Evolutionary conservation across 37 sponge, comb jelly and placozoan species (phyloP).

Genomic region (Aplysina aerophoba): DNA sequence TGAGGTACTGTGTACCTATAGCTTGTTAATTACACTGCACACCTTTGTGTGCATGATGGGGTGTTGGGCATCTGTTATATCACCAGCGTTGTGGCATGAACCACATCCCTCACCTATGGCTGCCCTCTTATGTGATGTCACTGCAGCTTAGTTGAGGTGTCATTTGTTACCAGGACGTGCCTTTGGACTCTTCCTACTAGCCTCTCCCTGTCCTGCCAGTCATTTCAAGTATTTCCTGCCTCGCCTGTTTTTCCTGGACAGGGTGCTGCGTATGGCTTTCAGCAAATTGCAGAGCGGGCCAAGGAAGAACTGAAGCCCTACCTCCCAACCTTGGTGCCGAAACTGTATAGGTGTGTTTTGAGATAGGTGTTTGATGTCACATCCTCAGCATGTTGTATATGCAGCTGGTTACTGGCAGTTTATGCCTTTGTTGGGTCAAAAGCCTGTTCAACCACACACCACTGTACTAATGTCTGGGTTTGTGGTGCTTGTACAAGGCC

Average conservation of each 20-base stretch:
- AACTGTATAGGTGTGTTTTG: slow-evolving; percentile 61
- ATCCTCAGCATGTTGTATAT: not conserved
- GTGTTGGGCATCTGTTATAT: too few species aligned
- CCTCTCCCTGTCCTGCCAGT: not conserved
- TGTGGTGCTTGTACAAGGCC: not conserved
- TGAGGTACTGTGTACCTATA: too few species aligned
- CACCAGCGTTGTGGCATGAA: too few species aligned
- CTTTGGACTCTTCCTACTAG: not conserved
- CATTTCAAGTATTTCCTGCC: too few species aligned
- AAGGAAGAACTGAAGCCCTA: slow-evolving; percentile 76
- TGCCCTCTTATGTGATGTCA: too few species aligned
- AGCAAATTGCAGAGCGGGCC: slow-evolving; percentile 67
- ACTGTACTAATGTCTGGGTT: not conserved
- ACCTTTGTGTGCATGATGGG: too few species aligned
- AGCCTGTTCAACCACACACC: not conserved
- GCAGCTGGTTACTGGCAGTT: not conserved
- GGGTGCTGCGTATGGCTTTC: slow-evolving; percentile 89
- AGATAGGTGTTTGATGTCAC: too few species aligned
- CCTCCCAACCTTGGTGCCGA: slow-evolving; percentile 73
- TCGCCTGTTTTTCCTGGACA: not conserved
- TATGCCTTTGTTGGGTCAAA: not conserved
- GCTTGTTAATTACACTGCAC: too few species aligned
- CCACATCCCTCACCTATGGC: too few species aligned
- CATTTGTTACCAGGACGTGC: not conserved
- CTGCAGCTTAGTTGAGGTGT: too few species aligned